Base-by-base conservation (phyloP, 2,797 vertebrate genomes). In the Anguilla megastoma region DNA sequence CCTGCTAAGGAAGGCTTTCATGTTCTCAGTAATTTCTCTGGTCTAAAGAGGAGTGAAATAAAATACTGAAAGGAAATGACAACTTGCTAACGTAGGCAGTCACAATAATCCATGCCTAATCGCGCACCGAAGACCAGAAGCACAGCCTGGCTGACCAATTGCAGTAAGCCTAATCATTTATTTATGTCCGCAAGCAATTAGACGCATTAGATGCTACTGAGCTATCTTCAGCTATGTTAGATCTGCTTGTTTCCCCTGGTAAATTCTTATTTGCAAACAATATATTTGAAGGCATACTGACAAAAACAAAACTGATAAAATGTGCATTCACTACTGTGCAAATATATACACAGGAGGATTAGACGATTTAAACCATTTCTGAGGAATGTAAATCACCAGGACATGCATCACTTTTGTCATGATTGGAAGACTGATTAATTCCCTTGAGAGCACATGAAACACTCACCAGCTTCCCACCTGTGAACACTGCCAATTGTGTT, bases 41-140 rank as follows among this genome's bases (percentile, higher is more conserved):
- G 74, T 14, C 5, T 18, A 76, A 76, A 41, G 9, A 41, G 14
- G 14, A 41, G 14, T 36, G 69, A 33, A 76, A 76, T 36, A 76
- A 76, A 12, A 74, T 14, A 14, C 74, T 71, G 9, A 76, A 18
- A 76, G 18, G 74, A 45, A 76, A 76, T 76, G 4, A 41, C 74
- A 76, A 36, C 33, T 41, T 41, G 74, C 33, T 41, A 41, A 76
- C 27, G 16, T 76, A 16, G 14, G 74, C 74, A 76, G 74, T 76
- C 74, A 76, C 74, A 76, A 41, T 76, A 14, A 33, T 16, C 74
- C 74, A 41, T 76, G 74, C 41, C 74, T 76, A 76, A 76, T 76
- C 33, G 12, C 16, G 21, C 74, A 41, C 33, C 14, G 30, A 41
- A 36, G 74, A 4, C 74, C 74, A 18, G 8, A 76, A 76, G 18